Conservation (phyloP, 2,888 invertebrate species). For the Muschampia plurimacula region DNA sequence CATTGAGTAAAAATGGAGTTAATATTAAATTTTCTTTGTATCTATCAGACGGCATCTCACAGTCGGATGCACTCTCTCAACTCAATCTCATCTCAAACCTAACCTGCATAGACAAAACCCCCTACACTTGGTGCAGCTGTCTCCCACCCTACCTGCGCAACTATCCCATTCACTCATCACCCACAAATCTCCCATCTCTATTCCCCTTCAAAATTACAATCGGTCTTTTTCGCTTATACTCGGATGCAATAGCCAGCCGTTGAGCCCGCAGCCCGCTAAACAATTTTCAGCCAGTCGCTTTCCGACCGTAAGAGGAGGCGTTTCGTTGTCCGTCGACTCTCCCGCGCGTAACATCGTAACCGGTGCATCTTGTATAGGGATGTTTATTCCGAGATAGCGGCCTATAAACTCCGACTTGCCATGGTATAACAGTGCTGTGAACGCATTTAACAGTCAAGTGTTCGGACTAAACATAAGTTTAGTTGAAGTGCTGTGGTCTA, state of each 20-base stretch:
- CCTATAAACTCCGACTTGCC: constrained; percentile 61
- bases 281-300: constrained; percentile 81
- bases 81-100: constrained; percentile 47
- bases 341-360: constrained; percentile 75
- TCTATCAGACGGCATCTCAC: constrained; percentile 49
- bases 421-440: constrained; percentile 74
- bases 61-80: constrained; percentile 72
- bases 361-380: constrained; percentile 67
- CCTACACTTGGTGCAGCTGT: constrained; percentile 68
- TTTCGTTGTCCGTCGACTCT: constrained; percentile 63
- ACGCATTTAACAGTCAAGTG: constrained; percentile 33
- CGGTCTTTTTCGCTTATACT: constrained; percentile 80
- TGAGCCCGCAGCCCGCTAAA: constrained; percentile 70
- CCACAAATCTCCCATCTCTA: constrained; percentile 62
- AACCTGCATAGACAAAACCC: constrained; percentile 75
- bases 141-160: constrained; percentile 73
- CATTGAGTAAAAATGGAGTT: neutral
- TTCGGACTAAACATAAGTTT: constrained; percentile 37
- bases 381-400: constrained; percentile 78
- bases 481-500: constrained; percentile 64
- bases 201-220: constrained; percentile 78
- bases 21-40: constrained; percentile 16
- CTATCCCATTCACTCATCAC: constrained; percentile 63
- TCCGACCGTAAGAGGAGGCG: constrained; percentile 70
- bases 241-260: constrained; percentile 83